Conservation (phyloP, 2,888 invertebrate species). For the Anoncus sp. region DNA sequence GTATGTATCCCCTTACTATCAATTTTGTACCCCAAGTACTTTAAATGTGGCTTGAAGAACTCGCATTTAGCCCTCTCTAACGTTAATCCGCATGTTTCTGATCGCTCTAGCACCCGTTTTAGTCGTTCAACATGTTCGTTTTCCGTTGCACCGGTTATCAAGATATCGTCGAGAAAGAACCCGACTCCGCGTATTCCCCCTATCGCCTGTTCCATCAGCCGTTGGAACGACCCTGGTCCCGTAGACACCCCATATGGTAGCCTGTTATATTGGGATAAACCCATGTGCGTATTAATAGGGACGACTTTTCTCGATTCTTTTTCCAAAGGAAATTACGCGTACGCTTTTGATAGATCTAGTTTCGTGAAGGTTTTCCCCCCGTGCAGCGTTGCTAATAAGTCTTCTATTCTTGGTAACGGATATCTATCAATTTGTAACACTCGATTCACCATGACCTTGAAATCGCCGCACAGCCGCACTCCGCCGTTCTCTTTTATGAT, state of each 20-base stretch:
- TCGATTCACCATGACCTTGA: conserved; percentile 74
- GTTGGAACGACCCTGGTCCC: conserved; percentile 76
- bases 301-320: conserved; percentile 72
- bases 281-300: conserved; percentile 71
- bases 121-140: conserved; percentile 66
- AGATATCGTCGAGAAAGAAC: conserved; percentile 71
- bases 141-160: conserved; percentile 70
- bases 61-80: conserved; percentile 71
- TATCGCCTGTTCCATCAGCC: conserved; percentile 71
- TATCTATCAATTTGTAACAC: conserved; percentile 69
- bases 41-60: conserved; percentile 70
- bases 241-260: conserved; percentile 75
- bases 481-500: conserved; percentile 75
- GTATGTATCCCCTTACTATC: conserved; percentile 35
- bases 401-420: conserved; percentile 68
- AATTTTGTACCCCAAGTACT: conserved; percentile 71
- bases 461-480: conserved; percentile 77
- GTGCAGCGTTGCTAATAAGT: conserved; percentile 61
- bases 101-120: conserved; percentile 65
- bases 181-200: conserved; percentile 70
- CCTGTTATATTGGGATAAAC: conserved; percentile 67
- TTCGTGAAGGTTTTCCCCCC: conserved; percentile 76
- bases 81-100: conserved; percentile 69
- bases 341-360: conserved; percentile 78
- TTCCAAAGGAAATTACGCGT: conserved; percentile 75